A percentile compares a stretch with the other conserved stretches of the same genome.
Evolutionary conservation across 2,113 vertebrate genomes (phyloP).

Genomic region (Poecilia latipinna): DNA sequence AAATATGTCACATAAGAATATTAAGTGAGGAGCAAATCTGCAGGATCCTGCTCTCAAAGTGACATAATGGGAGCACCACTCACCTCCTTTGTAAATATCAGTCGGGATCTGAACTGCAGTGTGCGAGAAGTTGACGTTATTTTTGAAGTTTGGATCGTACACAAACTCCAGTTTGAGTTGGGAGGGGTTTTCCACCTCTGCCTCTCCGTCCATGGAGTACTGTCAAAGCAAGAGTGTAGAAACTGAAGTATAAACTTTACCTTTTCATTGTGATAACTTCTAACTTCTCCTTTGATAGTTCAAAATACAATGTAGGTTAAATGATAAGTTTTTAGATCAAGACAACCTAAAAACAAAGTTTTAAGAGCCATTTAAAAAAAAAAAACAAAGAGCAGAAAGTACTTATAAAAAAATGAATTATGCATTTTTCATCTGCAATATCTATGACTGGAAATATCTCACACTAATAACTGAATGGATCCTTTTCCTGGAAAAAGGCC

Average conservation of each 20-base stretch:
- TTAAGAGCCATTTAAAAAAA: too few species aligned
- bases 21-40: background rate
- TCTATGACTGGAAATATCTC: too few species aligned
- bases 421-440: background rate
- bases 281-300: too few species aligned
- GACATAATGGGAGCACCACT: slow-evolving; percentile 63
- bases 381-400: too few species aligned
- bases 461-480: background rate
- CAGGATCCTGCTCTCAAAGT: background rate
- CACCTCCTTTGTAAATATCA: slow-evolving; percentile 99
- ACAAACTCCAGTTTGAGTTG: slow-evolving; percentile 93
- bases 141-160: slow-evolving; percentile 96
- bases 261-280: too few species aligned
- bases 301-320: background rate
- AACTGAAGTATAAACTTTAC: background rate
- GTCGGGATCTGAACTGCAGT: slow-evolving; percentile 98
- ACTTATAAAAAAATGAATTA: too few species aligned
- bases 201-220: slow-evolving; percentile 83
- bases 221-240: slow-evolving; percentile 6
- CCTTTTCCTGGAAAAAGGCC: background rate
- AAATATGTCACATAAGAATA: background rate
- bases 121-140: slow-evolving; percentile 96
- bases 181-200: slow-evolving; percentile 87
- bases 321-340: background rate
- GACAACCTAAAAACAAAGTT: background rate